Base-by-base conservation (phyloP, 2,113 vertebrate species). In the Catagonus wagneri region DNA sequence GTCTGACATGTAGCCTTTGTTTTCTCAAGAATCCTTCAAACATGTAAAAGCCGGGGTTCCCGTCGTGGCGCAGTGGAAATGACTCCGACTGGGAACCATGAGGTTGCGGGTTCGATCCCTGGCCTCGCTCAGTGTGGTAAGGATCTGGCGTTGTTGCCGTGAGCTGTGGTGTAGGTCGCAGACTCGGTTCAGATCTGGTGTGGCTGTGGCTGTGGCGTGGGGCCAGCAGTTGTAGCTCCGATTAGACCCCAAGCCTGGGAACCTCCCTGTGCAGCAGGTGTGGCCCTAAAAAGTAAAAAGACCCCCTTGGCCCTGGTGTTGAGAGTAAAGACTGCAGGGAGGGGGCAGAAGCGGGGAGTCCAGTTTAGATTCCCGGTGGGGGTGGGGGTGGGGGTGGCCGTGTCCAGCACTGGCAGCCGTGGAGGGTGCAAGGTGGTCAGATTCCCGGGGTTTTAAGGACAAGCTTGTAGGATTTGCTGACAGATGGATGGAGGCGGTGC, bases 321-420 rank as follows among this genome's bases (percentile, higher is more conserved):
- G 79, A 84, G n/a, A 29, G 39, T 10, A 2, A 52, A n/a, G 69
- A 32, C 32, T 32, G 56, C 36, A 17, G 1, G 8, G 58, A 17
- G 12, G 17, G 3, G 71, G 54, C 14, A 76, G 12, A 29, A 2
- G 36, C 0, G 3, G 17, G 76, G 58, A 56, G 23, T 23, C 25
- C 32, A 17, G 7, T 74, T 29, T 52, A 29, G 25, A 63, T 15
- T 6, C 52, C 25, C 25, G 89, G 76, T 0, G 1, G n/a, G n/a
- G n/a, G n/a, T n/a, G n/a, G n/a, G n/a, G n/a, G n/a, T n/a, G n/a
- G n/a, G 8, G 3, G 52, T 12, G 71, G 81, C 52, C 66, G n/a
- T 4, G 20, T 6, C 0, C 1, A 10, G 32, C 19, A 7, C 6
- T 8, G 83, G 44, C 8, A 65, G 79, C 61, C 1, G 3, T 2